Evolutionary conservation across 2,113 vertebrate species (phyloP).

Genomic region (Camelus bactrianus): DNA sequence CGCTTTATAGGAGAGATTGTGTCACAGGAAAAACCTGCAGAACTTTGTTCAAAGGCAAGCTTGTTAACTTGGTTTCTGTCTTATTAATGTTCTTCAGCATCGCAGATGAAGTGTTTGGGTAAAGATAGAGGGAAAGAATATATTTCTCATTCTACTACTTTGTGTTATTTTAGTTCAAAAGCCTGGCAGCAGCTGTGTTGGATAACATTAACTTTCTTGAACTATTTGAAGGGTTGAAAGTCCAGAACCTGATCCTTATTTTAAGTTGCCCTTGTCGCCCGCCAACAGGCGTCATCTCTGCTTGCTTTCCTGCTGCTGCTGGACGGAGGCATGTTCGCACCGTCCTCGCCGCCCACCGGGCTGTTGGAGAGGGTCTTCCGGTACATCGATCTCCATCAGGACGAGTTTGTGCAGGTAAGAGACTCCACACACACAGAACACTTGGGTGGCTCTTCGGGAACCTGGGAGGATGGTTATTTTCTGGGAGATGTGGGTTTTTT

Average conservation of each 20-base stretch:
- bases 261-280: neutral
- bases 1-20: accelerated
- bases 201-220: neutral
- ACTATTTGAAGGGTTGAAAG: neutral
- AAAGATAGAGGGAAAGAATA: neutral
- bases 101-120: neutral
- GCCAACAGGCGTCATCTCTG: conserved; percentile 46
- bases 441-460: accelerated
- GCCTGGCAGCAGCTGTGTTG: neutral
- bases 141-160: neutral
- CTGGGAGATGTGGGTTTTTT: neutral
- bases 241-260: neutral
- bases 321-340: conserved; percentile 49
- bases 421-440: accelerated
- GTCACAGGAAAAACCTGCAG: accelerated
- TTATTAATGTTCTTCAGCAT: neutral
- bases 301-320: conserved; percentile 62
- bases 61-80: neutral
- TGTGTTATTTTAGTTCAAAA: neutral
- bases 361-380: conserved; percentile 74
- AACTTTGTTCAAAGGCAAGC: accelerated
- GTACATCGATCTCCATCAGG: conserved; percentile 84
- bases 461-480: too few species aligned
- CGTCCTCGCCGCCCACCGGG: accelerated
- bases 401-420: conserved; percentile 85